A percentile compares a stretch with the other conserved stretches of the same genome.
phyloP scores from a whole-genome alignment of 1,140 invertebrate genomes.

The Plodia interpunctella region DNA sequence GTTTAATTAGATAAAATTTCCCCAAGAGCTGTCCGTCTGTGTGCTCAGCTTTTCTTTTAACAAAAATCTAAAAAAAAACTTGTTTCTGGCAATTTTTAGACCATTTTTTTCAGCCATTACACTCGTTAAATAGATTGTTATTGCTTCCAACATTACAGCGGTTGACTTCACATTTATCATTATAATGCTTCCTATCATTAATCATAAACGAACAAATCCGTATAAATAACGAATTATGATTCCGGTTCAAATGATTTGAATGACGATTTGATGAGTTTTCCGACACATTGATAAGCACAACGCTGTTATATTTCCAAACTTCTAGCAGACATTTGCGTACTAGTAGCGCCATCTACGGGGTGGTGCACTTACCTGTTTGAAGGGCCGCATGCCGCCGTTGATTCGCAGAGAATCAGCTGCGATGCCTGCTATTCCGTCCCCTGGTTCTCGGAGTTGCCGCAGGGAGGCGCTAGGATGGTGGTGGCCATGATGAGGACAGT shows the following conservation, averaged over 20 bases:
- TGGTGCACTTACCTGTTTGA: slow-evolving; percentile 89
- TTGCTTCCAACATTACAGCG: neutral
- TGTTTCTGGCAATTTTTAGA: neutral
- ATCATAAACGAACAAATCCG: neutral
- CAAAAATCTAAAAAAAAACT: neutral
- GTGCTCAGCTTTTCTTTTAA: neutral
- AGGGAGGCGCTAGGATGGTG: slow-evolving; percentile 86
- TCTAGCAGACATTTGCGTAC: slow-evolving; percentile 10
- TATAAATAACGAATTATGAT: neutral
- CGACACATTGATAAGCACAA: slow-evolving; percentile 7
- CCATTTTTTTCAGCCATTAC: neutral
- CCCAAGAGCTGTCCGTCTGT: neutral
- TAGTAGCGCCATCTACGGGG: slow-evolving; percentile 51
- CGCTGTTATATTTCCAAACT: slow-evolving; percentile 1
- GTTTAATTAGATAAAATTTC: slow-evolving; percentile 45
- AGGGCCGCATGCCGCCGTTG: slow-evolving; percentile 97
- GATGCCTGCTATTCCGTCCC: slow-evolving; percentile 95
- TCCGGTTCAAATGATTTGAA: neutral
- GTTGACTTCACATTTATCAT: neutral
- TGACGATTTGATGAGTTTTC: slow-evolving; percentile 4
- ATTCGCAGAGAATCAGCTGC: slow-evolving; percentile 97
- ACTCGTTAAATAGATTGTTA: slow-evolving; percentile 3
- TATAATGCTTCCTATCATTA: neutral
- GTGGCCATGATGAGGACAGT: slow-evolving; percentile 78
- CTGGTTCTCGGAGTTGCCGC: slow-evolving; percentile 88